These are phyloP conservation scores for Isoperla grammatica DNA, from an alignment of 2,888 invertebrate genomes.

Conservation along the genomic window DNA sequence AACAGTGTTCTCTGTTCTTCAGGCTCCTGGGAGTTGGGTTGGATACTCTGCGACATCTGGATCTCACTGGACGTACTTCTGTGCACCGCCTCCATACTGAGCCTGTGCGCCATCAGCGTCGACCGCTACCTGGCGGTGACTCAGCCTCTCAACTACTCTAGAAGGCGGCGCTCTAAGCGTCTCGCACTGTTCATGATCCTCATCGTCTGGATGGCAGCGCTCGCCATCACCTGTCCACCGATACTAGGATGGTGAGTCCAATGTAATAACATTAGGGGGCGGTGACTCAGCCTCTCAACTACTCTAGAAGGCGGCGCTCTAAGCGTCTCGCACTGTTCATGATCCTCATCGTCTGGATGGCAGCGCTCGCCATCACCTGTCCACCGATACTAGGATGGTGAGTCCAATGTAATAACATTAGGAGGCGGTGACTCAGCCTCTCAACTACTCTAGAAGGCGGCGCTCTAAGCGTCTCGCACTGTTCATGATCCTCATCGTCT, in stretches of 20 bases:
- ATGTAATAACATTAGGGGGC: no score
- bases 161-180: constrained; percentile 77
- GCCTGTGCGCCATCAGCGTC: constrained; percentile 87
- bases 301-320: constrained; percentile 60
- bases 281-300: background rate
- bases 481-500: constrained; percentile 85
- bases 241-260: constrained; percentile 79
- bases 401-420: constrained; percentile 60
- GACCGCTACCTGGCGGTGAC: constrained; percentile 92
- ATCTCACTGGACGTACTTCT: constrained; percentile 88
- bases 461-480: constrained; percentile 76
- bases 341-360: constrained; percentile 85
- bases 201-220: constrained; percentile 84
- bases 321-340: constrained; percentile 78
- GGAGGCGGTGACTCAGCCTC: constrained; percentile 87
- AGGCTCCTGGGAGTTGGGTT: constrained; percentile 86
- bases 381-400: constrained; percentile 92
- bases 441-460: constrained; percentile 84
- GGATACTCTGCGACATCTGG: constrained; percentile 86
- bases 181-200: constrained; percentile 81
- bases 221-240: constrained; percentile 89
- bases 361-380: constrained; percentile 85
- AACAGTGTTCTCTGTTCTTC: constrained; percentile 30
- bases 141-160: constrained; percentile 85
- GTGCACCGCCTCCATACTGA: constrained; percentile 89